These are phyloP conservation scores for Actinia tenebrosa DNA, from an alignment of 64 coral and sea anemone species.

Conservation along the genomic window DNA sequence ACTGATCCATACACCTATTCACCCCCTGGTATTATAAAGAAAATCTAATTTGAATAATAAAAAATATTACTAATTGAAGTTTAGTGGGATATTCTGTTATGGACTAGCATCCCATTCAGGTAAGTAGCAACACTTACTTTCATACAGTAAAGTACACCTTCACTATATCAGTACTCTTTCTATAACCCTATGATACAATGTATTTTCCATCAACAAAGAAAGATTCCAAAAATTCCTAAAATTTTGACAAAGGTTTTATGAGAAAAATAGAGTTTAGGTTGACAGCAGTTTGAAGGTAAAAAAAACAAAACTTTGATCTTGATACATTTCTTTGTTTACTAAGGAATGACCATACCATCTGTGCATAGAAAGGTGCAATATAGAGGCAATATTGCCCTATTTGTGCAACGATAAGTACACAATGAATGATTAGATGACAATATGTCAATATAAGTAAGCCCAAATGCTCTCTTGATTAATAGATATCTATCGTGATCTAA, in stretches of 20 bases:
- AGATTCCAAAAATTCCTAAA: no score
- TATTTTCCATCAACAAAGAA: no score
- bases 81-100: no score
- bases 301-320: neutral
- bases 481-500: neutral
- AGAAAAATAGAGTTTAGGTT: neutral
- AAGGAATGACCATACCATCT: neutral
- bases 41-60: no score
- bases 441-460: neutral
- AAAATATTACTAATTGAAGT: no score
- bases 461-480: neutral
- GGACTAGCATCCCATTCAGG: no score
- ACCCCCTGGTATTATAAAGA: no score
- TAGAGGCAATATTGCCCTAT: neutral
- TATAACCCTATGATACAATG: no score
- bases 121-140: no score
- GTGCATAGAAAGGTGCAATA: neutral
- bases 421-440: neutral
- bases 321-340: neutral
- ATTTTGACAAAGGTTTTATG: neutral
- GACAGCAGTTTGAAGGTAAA: neutral
- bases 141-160: no score
- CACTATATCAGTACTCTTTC: no score
- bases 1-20: no score
- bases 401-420: neutral